Conservation (phyloP, 2,113 vertebrate genomes). For the Pogona vitticeps region DNA sequence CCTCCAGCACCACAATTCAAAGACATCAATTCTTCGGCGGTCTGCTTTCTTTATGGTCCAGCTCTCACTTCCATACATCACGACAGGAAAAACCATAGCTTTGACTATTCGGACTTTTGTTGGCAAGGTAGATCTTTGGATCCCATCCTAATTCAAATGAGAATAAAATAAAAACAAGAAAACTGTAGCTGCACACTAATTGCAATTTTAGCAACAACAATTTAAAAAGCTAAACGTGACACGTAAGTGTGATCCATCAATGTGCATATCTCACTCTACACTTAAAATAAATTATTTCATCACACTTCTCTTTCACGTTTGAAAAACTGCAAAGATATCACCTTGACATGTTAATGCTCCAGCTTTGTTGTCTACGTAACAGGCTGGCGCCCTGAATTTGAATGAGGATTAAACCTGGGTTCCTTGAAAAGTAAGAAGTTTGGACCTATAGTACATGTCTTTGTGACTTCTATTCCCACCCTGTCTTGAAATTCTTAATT, state of each 20-base stretch:
- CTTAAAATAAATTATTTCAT: conserved; percentile 63
- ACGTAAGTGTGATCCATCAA: conserved; percentile 20
- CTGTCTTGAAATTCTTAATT: conserved; percentile 46
- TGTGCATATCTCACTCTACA: conserved; percentile 9
- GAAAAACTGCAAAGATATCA: conserved; percentile 53
- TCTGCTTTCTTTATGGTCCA: too few relatives aligned
- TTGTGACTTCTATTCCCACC: conserved; percentile 44
- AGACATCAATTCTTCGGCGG: too few relatives aligned
- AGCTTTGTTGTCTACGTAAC: conserved; percentile 56
- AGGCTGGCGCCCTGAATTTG: conserved; percentile 67
- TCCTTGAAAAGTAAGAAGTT: conserved; percentile 58
- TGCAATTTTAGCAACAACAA: conserved; percentile 11
- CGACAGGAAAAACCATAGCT: too few relatives aligned
- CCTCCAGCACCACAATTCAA: too few relatives aligned
- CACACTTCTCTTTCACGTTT: conserved; percentile 56
- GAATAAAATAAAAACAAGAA: neutral
- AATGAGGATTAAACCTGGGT: conserved; percentile 65
- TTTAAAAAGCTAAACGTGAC: neutral
- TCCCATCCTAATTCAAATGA: neutral
- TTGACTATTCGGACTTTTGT: too few relatives aligned
- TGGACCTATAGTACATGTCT: conserved; percentile 41
- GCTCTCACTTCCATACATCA: too few relatives aligned
- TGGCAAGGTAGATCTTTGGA: neutral
- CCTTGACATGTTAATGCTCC: conserved; percentile 56
- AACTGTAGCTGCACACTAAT: neutral